Conservation (phyloP, 2,888 invertebrate species). For the Strigamia maritima region DNA sequence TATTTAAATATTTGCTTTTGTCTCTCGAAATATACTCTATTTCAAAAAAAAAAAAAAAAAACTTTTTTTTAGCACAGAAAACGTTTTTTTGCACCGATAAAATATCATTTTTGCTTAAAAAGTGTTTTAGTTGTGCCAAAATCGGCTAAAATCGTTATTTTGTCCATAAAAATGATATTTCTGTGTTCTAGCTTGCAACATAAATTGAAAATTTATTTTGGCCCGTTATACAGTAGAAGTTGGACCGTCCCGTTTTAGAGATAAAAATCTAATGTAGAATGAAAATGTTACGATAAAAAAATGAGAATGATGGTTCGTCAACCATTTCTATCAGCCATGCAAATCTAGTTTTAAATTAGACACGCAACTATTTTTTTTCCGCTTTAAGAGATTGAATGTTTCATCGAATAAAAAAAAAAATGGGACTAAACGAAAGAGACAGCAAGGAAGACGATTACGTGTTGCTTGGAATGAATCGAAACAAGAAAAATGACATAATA, state of each 20-base stretch:
- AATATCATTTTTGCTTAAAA: too few relatives aligned
- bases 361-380: neutral
- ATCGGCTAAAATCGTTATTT: too few relatives aligned
- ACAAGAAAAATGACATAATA: conserved; percentile 24
- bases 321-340: conserved; percentile 15
- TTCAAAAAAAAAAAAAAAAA: too few relatives aligned
- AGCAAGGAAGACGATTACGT: conserved; percentile 10
- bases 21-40: too few relatives aligned
- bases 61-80: too few relatives aligned
- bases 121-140: too few relatives aligned
- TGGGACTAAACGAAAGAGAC: conserved; percentile 10
- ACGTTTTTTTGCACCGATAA: too few relatives aligned
- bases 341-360: conserved; percentile 15
- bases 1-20: too few relatives aligned
- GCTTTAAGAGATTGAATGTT: neutral
- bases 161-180: too few relatives aligned
- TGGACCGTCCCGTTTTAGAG: neutral
- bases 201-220: too few relatives aligned
- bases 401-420: conserved; percentile 6
- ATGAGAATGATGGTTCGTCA: neutral
- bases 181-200: too few relatives aligned
- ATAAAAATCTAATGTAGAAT: neutral
- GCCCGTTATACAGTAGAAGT: too few relatives aligned
- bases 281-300: neutral
- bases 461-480: conserved; percentile 15